Conservation (phyloP, 2,113 vertebrate genomes). For the Aldabrachelys gigantea region DNA sequence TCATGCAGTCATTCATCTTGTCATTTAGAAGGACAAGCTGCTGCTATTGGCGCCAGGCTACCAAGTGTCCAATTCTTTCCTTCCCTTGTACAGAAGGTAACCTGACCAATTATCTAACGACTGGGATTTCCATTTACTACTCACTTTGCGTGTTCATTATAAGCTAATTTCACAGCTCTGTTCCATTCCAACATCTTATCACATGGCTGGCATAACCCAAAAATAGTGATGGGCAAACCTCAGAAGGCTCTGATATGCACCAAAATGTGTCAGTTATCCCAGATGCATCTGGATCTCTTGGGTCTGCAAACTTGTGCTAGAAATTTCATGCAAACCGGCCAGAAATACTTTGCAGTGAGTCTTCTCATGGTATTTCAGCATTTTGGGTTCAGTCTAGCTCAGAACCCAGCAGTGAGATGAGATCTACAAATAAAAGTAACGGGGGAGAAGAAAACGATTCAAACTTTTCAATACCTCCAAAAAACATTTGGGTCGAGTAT, state of each 20-base stretch:
- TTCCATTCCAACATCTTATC: neutral
- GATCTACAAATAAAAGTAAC: neutral
- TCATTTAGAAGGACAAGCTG: neutral
- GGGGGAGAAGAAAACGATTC: neutral
- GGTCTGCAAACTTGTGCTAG: neutral
- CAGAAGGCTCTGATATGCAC: neutral
- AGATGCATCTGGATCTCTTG: neutral
- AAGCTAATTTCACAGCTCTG: neutral
- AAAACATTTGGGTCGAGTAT: accelerated
- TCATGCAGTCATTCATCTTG: neutral
- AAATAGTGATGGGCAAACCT: slow-evolving; percentile 1
- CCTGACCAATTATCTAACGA: neutral
- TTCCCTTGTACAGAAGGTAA: neutral
- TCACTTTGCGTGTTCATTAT: neutral
- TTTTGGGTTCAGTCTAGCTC: neutral
- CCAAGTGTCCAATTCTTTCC: neutral
- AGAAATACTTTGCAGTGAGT: neutral
- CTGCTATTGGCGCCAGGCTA: neutral
- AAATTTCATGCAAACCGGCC: neutral
- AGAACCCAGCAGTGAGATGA: neutral
- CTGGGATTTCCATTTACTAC: slow-evolving; percentile 14
- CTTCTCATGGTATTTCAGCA: neutral
- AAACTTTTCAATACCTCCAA: neutral
- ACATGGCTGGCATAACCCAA: neutral
- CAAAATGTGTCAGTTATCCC: neutral